A percentile compares a stretch with the other conserved stretches of the same genome.
These are phyloP conservation scores for Habrosyne pyritoides DNA, from an alignment of 2,888 invertebrate genomes.

Conservation along the genomic window DNA sequence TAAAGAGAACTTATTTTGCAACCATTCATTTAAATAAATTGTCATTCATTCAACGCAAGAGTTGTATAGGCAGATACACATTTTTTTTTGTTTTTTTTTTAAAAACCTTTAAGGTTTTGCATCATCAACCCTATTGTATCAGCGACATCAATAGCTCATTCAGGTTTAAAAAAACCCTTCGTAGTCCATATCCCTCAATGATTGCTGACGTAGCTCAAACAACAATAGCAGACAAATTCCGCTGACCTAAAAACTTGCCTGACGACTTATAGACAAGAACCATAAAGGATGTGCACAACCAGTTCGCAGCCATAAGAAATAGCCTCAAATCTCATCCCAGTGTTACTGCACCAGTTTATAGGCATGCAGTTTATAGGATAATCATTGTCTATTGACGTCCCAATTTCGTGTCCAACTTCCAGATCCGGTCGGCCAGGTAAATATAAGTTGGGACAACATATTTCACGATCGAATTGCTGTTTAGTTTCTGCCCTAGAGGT, in stretches of 20 bases:
- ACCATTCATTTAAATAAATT: too few relatives aligned
- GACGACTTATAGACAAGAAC: not conserved
- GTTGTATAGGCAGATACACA: too few relatives aligned
- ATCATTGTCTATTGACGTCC: not conserved
- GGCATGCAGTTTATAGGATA: not conserved
- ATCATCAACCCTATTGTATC: not conserved
- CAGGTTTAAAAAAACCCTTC: not conserved
- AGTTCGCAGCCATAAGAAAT: not conserved
- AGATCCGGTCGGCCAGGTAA: not conserved
- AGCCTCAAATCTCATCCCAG: constrained; percentile 1
- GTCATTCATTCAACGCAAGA: too few relatives aligned
- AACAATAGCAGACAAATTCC: not conserved
- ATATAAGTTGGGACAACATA: not conserved
- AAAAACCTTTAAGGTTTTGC: too few relatives aligned
- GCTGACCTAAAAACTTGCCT: not conserved
- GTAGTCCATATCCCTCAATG: not conserved
- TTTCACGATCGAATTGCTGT: not conserved
- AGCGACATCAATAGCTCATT: not conserved
- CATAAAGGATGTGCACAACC: not conserved
- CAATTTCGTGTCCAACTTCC: not conserved
- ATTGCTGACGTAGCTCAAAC: not conserved
- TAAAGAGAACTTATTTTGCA: too few relatives aligned
- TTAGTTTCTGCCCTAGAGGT: too few relatives aligned
- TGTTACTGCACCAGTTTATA: not conserved
- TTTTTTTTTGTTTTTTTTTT: too few relatives aligned